Evolutionary conservation across 2,888 invertebrate species (phyloP).

Genomic region (Drosophila paramelanica): DNA sequence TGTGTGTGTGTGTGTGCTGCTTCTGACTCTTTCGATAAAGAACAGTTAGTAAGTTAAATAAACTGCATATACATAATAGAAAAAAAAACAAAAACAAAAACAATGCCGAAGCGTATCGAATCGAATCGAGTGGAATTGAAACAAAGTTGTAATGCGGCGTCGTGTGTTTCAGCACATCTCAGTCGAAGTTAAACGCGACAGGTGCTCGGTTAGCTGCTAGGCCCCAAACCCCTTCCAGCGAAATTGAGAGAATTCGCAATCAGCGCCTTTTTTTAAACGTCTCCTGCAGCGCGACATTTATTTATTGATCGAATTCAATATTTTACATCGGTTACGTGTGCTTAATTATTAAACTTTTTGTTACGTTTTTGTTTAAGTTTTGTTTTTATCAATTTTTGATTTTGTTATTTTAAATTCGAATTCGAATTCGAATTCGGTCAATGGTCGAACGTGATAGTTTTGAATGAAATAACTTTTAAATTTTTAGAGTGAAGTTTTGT

Average conservation of each 20-base stretch:
- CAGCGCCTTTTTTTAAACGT: constrained; percentile 1
- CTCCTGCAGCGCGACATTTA: constrained; percentile 16
- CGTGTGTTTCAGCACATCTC: constrained; percentile 34
- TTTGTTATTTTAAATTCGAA: constrained; percentile 4
- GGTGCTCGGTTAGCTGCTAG: constrained; percentile 42
- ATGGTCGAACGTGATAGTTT: constrained; percentile 36
- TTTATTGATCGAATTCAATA: neutral
- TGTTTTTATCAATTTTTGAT: neutral
- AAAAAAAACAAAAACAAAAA: neutral
- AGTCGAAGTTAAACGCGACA: constrained; percentile 47
- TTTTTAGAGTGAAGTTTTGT: constrained; percentile 12
- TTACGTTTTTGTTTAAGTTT: constrained; percentile 5
- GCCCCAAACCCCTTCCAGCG: neutral
- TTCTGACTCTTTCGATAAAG: constrained; percentile 47
- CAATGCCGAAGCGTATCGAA: constrained; percentile 6
- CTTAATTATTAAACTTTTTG: neutral
- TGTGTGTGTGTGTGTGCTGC: neutral
- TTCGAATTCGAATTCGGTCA: constrained; percentile 21
- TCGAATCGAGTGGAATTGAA: constrained; percentile 39
- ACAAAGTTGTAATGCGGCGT: constrained; percentile 55
- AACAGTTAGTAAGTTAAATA: constrained; percentile 44
- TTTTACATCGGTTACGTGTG: constrained; percentile 2
- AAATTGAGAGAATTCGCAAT: constrained; percentile 7
- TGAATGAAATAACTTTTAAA: constrained; percentile 5
- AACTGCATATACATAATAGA: constrained; percentile 25